These are phyloP conservation scores for Euspilapteryx auroguttella DNA, from an alignment of 2,888 invertebrate genomes.

Conservation along the genomic window DNA sequence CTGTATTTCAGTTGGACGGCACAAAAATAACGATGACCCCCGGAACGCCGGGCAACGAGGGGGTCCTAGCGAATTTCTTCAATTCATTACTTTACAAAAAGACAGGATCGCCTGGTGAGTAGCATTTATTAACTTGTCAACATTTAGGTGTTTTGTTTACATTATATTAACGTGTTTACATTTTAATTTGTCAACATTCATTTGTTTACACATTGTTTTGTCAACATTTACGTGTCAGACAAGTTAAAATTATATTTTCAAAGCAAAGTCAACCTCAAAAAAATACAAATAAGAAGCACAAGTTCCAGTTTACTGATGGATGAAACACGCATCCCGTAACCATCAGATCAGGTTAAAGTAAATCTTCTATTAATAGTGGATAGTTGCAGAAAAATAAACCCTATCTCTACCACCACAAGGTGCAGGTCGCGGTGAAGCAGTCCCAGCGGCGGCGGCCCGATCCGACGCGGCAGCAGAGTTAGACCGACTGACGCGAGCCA, in stretches of 20 bases:
- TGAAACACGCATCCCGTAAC: too few species aligned
- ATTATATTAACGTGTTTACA: not conserved
- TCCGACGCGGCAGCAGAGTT: constrained; percentile 92
- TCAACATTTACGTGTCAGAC: too few species aligned
- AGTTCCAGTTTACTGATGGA: too few species aligned
- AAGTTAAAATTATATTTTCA: too few species aligned
- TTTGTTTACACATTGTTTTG: too few species aligned
- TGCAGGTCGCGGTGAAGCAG: constrained; percentile 16
- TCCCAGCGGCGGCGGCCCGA: constrained; percentile 74
- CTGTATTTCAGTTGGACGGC: constrained; percentile 65
- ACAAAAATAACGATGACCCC: constrained; percentile 70
- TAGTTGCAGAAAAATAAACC: too few species aligned
- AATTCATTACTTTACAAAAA: constrained; percentile 96
- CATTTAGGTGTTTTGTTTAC: constrained; percentile 15
- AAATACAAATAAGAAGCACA: too few species aligned
- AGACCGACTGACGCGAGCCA: constrained; percentile 81
- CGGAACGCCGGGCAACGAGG: constrained; percentile 82
- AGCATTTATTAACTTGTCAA: too few species aligned
- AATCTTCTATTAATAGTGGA: too few species aligned
- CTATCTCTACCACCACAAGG: too few species aligned
- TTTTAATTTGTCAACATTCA: constrained; percentile 43
- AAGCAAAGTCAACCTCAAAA: too few species aligned
- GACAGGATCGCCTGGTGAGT: constrained; percentile 69
- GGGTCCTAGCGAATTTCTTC: constrained; percentile 96
- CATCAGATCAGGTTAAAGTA: too few species aligned